Percentiles rank a stretch among this genome's conserved stretches.
Evolutionary conservation across 1,140 invertebrate species (phyloP).

Genomic region (Pentalonia nigronervosa): DNA sequence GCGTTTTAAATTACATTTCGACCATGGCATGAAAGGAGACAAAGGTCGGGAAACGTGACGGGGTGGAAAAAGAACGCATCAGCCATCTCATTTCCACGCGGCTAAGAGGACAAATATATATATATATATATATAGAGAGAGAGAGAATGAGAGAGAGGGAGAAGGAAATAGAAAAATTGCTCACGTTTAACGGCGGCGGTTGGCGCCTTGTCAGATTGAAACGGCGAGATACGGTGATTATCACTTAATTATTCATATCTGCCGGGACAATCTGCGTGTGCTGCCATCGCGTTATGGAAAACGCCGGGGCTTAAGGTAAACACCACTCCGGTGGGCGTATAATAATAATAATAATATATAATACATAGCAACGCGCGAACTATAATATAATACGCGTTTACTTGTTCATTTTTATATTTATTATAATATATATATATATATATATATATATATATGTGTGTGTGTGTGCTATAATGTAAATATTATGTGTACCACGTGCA

Average conservation of each 20-base stretch:
- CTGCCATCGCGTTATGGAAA: background rate
- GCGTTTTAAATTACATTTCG: conserved; percentile 19
- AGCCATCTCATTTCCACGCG: background rate
- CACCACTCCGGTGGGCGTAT: background rate
- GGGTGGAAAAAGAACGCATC: conserved; percentile 1
- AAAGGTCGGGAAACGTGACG: background rate
- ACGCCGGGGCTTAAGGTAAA: conserved; percentile 21
- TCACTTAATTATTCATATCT: conserved; percentile 57
- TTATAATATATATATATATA: background rate
- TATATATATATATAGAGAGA: background rate
- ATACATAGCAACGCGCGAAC: background rate
- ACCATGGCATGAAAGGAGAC: background rate
- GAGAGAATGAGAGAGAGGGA: background rate
- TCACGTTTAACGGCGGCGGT: conserved; percentile 2
- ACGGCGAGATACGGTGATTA: conserved; percentile 47
- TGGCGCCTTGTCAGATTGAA: conserved; percentile 29
- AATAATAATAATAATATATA: conserved; percentile 8
- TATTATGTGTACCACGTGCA: background rate
- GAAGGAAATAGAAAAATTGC: conserved; percentile 7
- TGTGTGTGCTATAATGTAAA: background rate
- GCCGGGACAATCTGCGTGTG: conserved; percentile 17
- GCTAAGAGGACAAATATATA: conserved; percentile 3
- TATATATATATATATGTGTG: background rate
- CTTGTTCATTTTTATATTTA: conserved; percentile 17
- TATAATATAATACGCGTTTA: background rate